phyloP scores from a whole-genome alignment of 2,888 invertebrate genomes.

The Sipha maydis region DNA sequence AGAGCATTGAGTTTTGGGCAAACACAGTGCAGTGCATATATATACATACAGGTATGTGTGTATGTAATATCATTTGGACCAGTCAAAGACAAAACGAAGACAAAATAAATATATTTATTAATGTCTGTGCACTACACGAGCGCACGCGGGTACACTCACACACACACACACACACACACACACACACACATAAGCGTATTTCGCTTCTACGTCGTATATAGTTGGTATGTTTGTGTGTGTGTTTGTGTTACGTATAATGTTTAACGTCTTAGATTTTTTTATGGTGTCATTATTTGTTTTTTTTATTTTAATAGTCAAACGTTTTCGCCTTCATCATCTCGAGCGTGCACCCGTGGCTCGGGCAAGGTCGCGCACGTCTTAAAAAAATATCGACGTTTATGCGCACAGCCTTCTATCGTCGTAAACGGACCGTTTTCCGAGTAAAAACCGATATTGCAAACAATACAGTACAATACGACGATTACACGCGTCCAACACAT shows the following conservation, averaged over 20 bases:
- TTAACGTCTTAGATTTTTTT: constrained; percentile 28
- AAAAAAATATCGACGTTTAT: not conserved
- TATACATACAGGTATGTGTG: too few relatives aligned
- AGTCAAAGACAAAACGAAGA: not conserved
- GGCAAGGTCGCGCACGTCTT: constrained; percentile 46
- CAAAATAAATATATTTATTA: too few relatives aligned
- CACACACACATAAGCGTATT: not conserved
- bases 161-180: not conserved
- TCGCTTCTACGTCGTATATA: not conserved
- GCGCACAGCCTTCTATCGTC: not conserved
- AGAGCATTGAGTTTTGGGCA: constrained; percentile 40
- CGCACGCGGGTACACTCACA: not conserved
- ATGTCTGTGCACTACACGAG: too few relatives aligned
- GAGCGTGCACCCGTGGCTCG: constrained; percentile 18
- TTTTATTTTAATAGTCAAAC: constrained; percentile 40
- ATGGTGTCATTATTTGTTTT: constrained; percentile 49
- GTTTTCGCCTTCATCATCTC: constrained; percentile 57
- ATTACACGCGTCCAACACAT: not conserved
- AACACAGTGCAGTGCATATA: not conserved
- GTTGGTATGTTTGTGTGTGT: not conserved
- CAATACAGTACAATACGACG: not conserved
- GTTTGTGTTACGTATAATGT: constrained; percentile 11
- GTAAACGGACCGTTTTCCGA: constrained; percentile 40
- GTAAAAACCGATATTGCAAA: not conserved
- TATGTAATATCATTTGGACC: constrained; percentile 40